A percentile compares a stretch with the other conserved stretches of the same genome.
phyloP scores from a whole-genome alignment of 30 jellyfish, hydroid and myxozoan species.

The Aurelia aurita complex sp. Pacific region DNA sequence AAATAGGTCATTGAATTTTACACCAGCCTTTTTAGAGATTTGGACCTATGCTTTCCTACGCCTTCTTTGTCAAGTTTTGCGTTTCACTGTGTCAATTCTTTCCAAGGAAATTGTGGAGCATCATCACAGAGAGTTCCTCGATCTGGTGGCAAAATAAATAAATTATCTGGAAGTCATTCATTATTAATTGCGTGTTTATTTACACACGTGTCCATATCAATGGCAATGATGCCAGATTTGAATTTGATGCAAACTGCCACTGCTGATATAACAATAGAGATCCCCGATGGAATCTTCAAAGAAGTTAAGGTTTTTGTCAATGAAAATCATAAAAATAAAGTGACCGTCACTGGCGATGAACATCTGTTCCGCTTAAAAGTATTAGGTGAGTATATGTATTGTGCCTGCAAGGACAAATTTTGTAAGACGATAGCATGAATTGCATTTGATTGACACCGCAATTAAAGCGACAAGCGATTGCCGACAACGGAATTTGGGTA shows the following conservation, averaged over 20 bases:
- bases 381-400: slow-evolving; percentile 35
- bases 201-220: slow-evolving; percentile 14
- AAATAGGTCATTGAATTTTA: too few relatives aligned
- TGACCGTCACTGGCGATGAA: slow-evolving; percentile 41
- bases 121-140: too few relatives aligned
- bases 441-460: too few relatives aligned
- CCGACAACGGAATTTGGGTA: neutral
- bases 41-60: too few relatives aligned
- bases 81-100: too few relatives aligned
- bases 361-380: slow-evolving; percentile 16
- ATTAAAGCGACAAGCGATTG: neutral
- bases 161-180: slow-evolving; percentile 6
- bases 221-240: slow-evolving; percentile 16
- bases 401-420: neutral
- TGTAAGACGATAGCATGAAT: too few relatives aligned
- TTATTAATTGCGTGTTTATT: slow-evolving; percentile 18
- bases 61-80: too few relatives aligned
- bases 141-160: neutral
- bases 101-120: too few relatives aligned
- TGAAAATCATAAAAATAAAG: slow-evolving; percentile 18
- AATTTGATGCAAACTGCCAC: slow-evolving; percentile 30
- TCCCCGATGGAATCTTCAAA: slow-evolving; percentile 29
- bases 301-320: slow-evolving; percentile 26
- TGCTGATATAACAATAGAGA: slow-evolving; percentile 55
- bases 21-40: too few relatives aligned